These are phyloP conservation scores for Gymnoscopelus braueri DNA, from an alignment of 2,797 vertebrate species.

Conservation along the genomic window DNA sequence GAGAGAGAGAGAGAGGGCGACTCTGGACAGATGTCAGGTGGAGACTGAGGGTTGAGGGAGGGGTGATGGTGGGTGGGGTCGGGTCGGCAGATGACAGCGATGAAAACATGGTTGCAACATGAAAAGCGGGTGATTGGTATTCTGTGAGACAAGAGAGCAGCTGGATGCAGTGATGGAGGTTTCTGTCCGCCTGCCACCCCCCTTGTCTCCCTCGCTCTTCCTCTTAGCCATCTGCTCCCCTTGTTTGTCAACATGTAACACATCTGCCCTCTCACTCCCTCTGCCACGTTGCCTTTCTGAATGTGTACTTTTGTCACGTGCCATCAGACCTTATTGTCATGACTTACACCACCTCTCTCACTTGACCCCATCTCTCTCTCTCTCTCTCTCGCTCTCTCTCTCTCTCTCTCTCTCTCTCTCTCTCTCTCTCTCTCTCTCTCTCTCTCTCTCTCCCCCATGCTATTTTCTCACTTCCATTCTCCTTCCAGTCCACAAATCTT, in stretches of 20 bases:
- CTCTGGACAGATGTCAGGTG: neutral
- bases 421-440: neutral
- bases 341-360: too few relatives aligned
- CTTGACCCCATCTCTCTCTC: neutral
- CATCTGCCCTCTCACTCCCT: neutral
- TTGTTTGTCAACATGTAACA: slow-evolving; percentile 28
- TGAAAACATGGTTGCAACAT: slow-evolving; percentile 19
- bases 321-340: too few relatives aligned
- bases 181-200: slow-evolving; percentile 55
- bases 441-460: neutral
- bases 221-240: slow-evolving; percentile 61
- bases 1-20: neutral
- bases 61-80: neutral
- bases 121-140: slow-evolving; percentile 45
- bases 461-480: neutral
- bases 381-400: neutral
- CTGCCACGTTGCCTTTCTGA: neutral
- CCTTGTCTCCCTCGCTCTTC: slow-evolving; percentile 45
- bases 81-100: neutral
- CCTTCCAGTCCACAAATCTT: neutral
- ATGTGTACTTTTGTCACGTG: too few relatives aligned
- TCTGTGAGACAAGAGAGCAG: slow-evolving; percentile 45
- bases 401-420: neutral
- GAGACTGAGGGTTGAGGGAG: neutral
- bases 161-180: slow-evolving; percentile 50